Evolutionary conservation across 1,140 invertebrate species (phyloP).

Genomic region (Aphaenogaster floridana): DNA sequence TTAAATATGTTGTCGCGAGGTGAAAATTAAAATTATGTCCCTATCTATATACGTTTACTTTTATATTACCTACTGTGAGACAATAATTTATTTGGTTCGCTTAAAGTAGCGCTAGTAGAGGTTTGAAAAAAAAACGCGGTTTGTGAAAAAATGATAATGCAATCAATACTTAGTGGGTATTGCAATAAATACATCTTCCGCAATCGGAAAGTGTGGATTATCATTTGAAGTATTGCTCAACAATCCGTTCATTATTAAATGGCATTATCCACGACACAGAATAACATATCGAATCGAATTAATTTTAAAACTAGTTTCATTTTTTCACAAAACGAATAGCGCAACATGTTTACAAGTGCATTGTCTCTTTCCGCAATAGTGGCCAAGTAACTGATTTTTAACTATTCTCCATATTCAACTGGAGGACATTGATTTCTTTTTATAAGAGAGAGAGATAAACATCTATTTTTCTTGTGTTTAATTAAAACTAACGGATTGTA

Average conservation of each 20-base stretch:
- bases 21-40: conserved; percentile 69
- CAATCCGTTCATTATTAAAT: not conserved
- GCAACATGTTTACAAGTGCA: conserved; percentile 49
- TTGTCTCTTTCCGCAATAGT: conserved; percentile 16
- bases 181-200: not conserved
- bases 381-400: conserved; percentile 28
- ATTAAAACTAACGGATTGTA: conserved; percentile 65
- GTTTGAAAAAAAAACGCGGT: conserved; percentile 23
- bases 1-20: conserved; percentile 70
- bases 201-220: not conserved
- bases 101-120: conserved; percentile 47
- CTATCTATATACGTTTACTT: conserved; percentile 66
- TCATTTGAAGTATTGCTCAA: conserved; percentile 25
- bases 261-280: conserved; percentile 27
- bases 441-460: conserved; percentile 45
- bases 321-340: conserved; percentile 63
- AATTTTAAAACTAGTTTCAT: conserved; percentile 32
- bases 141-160: conserved; percentile 61
- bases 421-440: conserved; percentile 31
- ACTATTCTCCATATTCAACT: conserved; percentile 36
- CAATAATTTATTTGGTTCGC: conserved; percentile 70
- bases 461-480: conserved; percentile 46
- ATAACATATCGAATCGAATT: conserved; percentile 7
- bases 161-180: conserved; percentile 14
- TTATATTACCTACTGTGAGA: conserved; percentile 49